phyloP scores from a whole-genome alignment of 2,888 invertebrate genomes.

The Hemicrepidius hirtus region DNA sequence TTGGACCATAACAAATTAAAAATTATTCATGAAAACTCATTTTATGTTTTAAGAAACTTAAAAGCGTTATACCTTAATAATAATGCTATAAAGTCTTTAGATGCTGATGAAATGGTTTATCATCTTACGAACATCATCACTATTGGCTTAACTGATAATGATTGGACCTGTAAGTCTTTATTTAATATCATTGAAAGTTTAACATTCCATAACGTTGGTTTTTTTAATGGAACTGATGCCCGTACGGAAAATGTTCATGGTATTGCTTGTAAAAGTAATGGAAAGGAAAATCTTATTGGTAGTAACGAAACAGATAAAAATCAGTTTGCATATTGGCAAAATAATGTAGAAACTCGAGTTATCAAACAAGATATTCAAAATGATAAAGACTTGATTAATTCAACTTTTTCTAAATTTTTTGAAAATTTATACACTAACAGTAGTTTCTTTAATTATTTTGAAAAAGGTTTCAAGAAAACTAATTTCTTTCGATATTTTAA shows the following conservation, averaged over 20 bases:
- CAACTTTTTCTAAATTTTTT: slow-evolving; percentile 23
- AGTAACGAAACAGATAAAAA: neutral
- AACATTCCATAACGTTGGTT: slow-evolving; percentile 7
- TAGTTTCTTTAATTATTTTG: slow-evolving; percentile 18
- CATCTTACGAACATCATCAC: slow-evolving; percentile 12
- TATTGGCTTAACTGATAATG: slow-evolving; percentile 32
- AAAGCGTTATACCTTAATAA: slow-evolving; percentile 30
- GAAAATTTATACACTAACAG: slow-evolving; percentile 31
- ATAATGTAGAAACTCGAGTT: neutral
- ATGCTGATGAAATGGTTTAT: slow-evolving; percentile 22
- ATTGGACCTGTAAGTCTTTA: slow-evolving; percentile 36
- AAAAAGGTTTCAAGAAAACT: slow-evolving; percentile 27
- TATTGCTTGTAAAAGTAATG: slow-evolving; percentile 30
- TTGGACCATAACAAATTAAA: slow-evolving; percentile 37
- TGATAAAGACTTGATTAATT: slow-evolving; percentile 4
- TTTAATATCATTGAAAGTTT: slow-evolving; percentile 34
- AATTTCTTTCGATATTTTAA: slow-evolving; percentile 35
- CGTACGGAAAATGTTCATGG: slow-evolving; percentile 41
- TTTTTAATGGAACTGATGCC: slow-evolving; percentile 30
- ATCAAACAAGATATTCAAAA: too few species aligned
- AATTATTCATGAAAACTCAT: slow-evolving; percentile 38
- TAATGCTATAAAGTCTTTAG: slow-evolving; percentile 27
- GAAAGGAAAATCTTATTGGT: neutral
- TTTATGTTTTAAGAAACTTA: slow-evolving; percentile 43
- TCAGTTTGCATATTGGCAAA: neutral